Percentiles rank a stretch among this genome's conserved stretches.
These are phyloP conservation scores for Atherinomorus stipes DNA, from an alignment of 2,113 vertebrate species.

Conservation along the genomic window DNA sequence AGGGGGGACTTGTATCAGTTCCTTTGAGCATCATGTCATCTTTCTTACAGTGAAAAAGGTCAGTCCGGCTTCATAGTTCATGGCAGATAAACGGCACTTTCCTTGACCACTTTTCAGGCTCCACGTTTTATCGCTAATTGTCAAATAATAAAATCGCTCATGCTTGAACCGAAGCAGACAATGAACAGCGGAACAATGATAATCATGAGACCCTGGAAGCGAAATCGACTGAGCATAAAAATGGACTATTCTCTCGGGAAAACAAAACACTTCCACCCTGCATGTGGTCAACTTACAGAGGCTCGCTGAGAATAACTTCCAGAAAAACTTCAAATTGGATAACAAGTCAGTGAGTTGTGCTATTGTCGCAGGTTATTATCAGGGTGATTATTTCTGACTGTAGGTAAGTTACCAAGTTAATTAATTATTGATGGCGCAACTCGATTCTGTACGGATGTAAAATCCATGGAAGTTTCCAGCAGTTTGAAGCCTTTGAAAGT, in stretches of 20 bases:
- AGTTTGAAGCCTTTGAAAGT: slow-evolving; percentile 29
- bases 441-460: background rate
- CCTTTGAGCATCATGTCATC: slow-evolving; percentile 11
- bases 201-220: slow-evolving; percentile 18
- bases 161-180: slow-evolving; percentile 45
- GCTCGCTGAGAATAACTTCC: slow-evolving; percentile 10
- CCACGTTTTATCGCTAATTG: slow-evolving; percentile 18
- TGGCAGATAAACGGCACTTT: background rate
- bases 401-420: slow-evolving; percentile 47
- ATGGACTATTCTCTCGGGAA: slow-evolving; percentile 37
- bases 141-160: slow-evolving; percentile 51
- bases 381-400: slow-evolving; percentile 3
- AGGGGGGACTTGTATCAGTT: slow-evolving; percentile 20
- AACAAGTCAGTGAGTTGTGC: slow-evolving; percentile 36
- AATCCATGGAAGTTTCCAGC: slow-evolving; percentile 38
- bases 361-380: slow-evolving; percentile 20
- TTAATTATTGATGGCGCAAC: slow-evolving; percentile 55
- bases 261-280: slow-evolving; percentile 33
- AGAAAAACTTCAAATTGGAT: slow-evolving; percentile 39
- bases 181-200: slow-evolving; percentile 40
- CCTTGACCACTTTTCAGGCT: slow-evolving; percentile 2
- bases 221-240: slow-evolving; percentile 41
- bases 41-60: slow-evolving; percentile 34
- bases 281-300: slow-evolving; percentile 9
- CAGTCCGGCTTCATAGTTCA: slow-evolving; percentile 6